phyloP scores from a whole-genome alignment of 2,113 vertebrate species.

The Neotragus moschatus region DNA sequence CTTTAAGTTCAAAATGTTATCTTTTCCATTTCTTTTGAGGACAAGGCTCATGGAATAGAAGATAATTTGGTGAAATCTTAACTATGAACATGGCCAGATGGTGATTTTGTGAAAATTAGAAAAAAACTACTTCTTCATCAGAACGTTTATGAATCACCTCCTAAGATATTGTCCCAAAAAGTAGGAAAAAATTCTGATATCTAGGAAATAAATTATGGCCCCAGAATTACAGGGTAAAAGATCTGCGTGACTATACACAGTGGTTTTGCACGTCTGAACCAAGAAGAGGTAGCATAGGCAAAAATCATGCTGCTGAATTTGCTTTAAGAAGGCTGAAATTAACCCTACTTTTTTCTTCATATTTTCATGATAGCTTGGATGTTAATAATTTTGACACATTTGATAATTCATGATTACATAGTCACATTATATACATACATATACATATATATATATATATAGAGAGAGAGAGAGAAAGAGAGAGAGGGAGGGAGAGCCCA shows the following conservation, averaged over 20 bases:
- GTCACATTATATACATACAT: not conserved
- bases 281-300: not conserved
- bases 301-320: not conserved
- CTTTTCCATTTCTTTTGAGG: not conserved
- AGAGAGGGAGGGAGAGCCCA: not conserved
- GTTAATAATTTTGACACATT: not conserved
- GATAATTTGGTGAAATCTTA: not conserved
- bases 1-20: not conserved
- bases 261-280: not conserved
- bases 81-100: not conserved
- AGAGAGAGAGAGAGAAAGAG: not conserved
- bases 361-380: not conserved
- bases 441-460: rapidly evolving
- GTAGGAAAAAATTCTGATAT: not conserved
- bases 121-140: not conserved
- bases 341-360: not conserved
- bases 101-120: not conserved
- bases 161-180: not conserved
- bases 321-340: not conserved
- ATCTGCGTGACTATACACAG: not conserved
- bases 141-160: not conserved
- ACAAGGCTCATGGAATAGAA: not conserved
- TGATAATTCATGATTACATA: not conserved
- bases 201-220: not conserved
- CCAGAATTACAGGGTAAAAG: not conserved